Evolutionary conservation across 2,888 invertebrate species (phyloP), one percentile per base, ranked within the genome.

Genomic region (Gymnocheta viridis): DNA sequence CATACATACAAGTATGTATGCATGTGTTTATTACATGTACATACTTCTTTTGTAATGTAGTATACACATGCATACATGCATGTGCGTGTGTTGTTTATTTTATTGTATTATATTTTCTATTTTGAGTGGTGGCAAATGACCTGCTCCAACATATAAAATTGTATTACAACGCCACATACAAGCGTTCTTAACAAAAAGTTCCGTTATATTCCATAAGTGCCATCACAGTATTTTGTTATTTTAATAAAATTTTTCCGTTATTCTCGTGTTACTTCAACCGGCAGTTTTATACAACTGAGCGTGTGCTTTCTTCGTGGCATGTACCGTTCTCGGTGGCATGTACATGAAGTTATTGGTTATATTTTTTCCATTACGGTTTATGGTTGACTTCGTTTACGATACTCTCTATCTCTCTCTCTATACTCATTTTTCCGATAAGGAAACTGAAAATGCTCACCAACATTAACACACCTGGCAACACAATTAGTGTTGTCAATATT

Each of bases 351-450:
- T 73, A 14, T 70, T 62, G 7, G 35, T 74, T 29, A 12, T 38
- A 12, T 10, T 17, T 54, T 38, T 44, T 70, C 22, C 29, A 32
- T 49, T 49, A 35, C 17, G 67, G 66, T 60, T 81, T 76, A 82
- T 86, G 72, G 82, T 76, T 85, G 49, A 64, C 58, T 87, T 89
- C 89, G 89, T 89, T 88, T 86, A 87, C 82, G 85, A 79, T 38
- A 51, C 60, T 78, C 54, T 49, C 56, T 24, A 17, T 41, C 51
- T 67, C 73, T 70, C 60, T 78, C 54, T 49, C 56, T 24, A 17
- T 41, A 51, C 73, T 78, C 76, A 32, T n/a, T 67, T 60, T 69
- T 51, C 17, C 19, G 4, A 41, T 22, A 67, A 14, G 41, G 5
- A 60, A 38, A 54, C 7, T n/a, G 2, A 41, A 62, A 64, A 4